These are phyloP conservation scores for Lacanobia wlatinum DNA, from an alignment of 2,888 invertebrate genomes.

Conservation along the genomic window DNA sequence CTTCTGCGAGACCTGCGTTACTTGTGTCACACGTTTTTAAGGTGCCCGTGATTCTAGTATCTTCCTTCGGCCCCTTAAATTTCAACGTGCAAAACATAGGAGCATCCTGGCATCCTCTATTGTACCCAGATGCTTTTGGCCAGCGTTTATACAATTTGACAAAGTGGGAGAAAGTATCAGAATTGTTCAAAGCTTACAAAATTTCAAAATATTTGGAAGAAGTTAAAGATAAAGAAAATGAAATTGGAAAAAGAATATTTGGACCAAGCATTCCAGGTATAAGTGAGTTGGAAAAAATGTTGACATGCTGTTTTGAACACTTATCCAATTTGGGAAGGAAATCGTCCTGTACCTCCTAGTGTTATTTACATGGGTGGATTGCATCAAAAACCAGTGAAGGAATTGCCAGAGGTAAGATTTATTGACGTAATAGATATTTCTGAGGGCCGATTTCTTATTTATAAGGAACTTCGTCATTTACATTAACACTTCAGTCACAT, in stretches of 20 bases:
- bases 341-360: too few relatives aligned
- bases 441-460: too few relatives aligned
- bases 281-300: slow-evolving; percentile 64
- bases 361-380: too few relatives aligned
- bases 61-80: slow-evolving; percentile 65
- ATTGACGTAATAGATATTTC: too few relatives aligned
- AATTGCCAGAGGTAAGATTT: slow-evolving; percentile 9
- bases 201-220: slow-evolving; percentile 35
- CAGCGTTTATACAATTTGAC: slow-evolving; percentile 67
- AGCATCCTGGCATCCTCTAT: slow-evolving; percentile 66
- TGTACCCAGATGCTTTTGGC: slow-evolving; percentile 66
- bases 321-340: slow-evolving; percentile 74
- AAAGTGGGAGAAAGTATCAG: slow-evolving; percentile 69
- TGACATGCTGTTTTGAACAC: slow-evolving; percentile 81
- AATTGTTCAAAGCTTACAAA: slow-evolving; percentile 41
- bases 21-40: slow-evolving; percentile 15
- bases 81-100: slow-evolving; percentile 63
- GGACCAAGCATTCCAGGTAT: slow-evolving; percentile 67
- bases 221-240: slow-evolving; percentile 53
- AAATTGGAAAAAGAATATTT: slow-evolving; percentile 61
- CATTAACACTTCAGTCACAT: too few relatives aligned
- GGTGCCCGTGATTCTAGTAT: slow-evolving; percentile 59
- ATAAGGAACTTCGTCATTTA: too few relatives aligned
- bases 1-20: slow-evolving; percentile 1
- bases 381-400: too few relatives aligned